Conservation (phyloP, 2,797 vertebrate species). For the Merluccius polli region DNA sequence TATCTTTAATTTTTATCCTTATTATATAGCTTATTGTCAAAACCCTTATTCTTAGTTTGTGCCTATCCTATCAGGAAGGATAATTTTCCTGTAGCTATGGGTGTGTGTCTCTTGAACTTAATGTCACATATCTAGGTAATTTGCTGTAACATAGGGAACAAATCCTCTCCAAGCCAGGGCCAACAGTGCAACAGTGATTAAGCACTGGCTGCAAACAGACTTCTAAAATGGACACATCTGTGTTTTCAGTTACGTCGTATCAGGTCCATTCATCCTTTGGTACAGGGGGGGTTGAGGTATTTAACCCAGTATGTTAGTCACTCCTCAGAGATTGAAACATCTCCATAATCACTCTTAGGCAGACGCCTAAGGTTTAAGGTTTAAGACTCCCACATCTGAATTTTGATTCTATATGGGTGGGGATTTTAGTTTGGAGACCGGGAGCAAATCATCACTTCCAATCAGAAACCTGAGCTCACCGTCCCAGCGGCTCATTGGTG, state of each 20-base stretch:
- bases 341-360: not conserved
- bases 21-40: not conserved
- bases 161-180: not conserved
- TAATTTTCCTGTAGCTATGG: not conserved
- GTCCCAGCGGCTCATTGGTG: constrained; percentile 8
- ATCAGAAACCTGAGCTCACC: constrained; percentile 10
- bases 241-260: not conserved
- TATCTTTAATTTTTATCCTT: too few species aligned
- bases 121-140: not conserved
- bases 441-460: constrained; percentile 14
- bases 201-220: not conserved
- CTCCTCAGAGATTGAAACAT: not conserved
- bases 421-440: not conserved
- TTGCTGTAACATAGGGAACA: not conserved
- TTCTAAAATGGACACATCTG: not conserved
- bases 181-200: not conserved
- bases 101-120: not conserved
- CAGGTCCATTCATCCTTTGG: not conserved
- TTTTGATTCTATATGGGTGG: not conserved
- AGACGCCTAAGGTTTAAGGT: too few species aligned
- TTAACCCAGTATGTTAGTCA: not conserved
- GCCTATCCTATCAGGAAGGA: not conserved
- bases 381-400: not conserved
- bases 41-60: not conserved
- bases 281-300: not conserved